phyloP scores from a whole-genome alignment of 2,113 vertebrate species.

The Elephas maximus region DNA sequence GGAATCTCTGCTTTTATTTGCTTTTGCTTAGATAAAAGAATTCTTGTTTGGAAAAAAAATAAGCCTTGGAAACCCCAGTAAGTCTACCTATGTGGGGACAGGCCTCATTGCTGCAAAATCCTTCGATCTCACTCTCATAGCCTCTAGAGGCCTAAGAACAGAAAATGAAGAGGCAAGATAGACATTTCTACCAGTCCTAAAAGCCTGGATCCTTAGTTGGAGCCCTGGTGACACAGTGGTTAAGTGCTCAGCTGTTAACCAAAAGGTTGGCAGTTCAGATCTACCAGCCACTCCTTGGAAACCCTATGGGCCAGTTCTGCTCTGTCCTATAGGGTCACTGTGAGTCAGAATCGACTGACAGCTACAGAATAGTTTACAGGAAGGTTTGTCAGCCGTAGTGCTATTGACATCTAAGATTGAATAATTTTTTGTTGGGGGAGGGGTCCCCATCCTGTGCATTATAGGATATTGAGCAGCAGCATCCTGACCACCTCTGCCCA shows the following conservation, averaged over 20 bases:
- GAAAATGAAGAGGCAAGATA: neutral
- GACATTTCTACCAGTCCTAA: neutral
- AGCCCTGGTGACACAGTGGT: too few species aligned
- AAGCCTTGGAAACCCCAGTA: neutral
- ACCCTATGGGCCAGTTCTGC: too few species aligned
- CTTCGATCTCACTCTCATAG: neutral
- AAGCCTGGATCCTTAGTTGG: neutral
- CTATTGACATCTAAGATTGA: neutral
- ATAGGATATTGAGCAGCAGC: neutral
- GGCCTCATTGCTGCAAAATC: neutral
- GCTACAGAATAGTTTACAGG: neutral
- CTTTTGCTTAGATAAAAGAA: neutral
- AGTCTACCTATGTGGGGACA: neutral
- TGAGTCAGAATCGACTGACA: too few species aligned
- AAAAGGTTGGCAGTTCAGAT: too few species aligned
- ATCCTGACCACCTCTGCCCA: neutral
- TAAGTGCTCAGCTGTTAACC: too few species aligned
- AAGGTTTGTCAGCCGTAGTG: neutral
- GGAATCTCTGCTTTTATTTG: neutral
- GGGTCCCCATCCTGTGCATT: neutral
- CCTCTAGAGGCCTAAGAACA: neutral
- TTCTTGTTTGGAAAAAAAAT: neutral
- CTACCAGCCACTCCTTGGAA: too few species aligned
- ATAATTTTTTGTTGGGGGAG: neutral
- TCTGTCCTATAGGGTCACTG: too few species aligned